These are phyloP conservation scores for Sarcophaga peregrina DNA, from an alignment of 1,140 invertebrate species.

Conservation along the genomic window DNA sequence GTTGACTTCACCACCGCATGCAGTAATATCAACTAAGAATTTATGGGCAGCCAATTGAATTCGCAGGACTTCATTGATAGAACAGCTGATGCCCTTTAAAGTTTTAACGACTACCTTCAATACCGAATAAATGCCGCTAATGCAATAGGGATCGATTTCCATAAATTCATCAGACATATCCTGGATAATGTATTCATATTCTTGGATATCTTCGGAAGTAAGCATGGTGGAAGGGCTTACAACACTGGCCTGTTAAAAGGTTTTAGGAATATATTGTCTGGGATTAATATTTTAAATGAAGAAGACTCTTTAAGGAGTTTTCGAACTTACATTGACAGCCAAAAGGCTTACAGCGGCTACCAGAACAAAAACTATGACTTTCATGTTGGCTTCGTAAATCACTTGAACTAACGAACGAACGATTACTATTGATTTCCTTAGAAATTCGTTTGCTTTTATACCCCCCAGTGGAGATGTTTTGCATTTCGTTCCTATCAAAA, in stretches of 20 bases:
- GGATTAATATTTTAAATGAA: background rate
- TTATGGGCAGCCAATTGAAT: conserved; percentile 45
- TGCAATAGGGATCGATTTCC: conserved; percentile 11
- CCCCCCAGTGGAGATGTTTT: no score
- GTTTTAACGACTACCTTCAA: conserved; percentile 45
- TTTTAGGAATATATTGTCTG: background rate
- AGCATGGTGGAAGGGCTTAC: conserved; percentile 54
- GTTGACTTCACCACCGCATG: conserved; percentile 49
- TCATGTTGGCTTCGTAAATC: conserved; percentile 16
- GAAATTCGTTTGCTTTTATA: background rate
- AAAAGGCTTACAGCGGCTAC: conserved; percentile 30
- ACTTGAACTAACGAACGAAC: background rate
- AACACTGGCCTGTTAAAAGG: background rate
- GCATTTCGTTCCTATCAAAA: background rate
- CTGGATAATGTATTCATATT: conserved; percentile 53
- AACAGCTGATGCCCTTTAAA: conserved; percentile 52
- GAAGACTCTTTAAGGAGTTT: no score
- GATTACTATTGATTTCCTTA: background rate
- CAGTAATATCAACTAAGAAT: conserved; percentile 47
- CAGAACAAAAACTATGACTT: background rate
- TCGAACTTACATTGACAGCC: conserved; percentile 40
- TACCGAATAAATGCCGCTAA: conserved; percentile 21
- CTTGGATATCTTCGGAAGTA: conserved; percentile 47
- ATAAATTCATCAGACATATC: conserved; percentile 44
- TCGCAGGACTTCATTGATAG: conserved; percentile 48